Evolutionary conservation across 2,113 vertebrate genomes (phyloP).

Genomic region (Passerina amoena): DNA sequence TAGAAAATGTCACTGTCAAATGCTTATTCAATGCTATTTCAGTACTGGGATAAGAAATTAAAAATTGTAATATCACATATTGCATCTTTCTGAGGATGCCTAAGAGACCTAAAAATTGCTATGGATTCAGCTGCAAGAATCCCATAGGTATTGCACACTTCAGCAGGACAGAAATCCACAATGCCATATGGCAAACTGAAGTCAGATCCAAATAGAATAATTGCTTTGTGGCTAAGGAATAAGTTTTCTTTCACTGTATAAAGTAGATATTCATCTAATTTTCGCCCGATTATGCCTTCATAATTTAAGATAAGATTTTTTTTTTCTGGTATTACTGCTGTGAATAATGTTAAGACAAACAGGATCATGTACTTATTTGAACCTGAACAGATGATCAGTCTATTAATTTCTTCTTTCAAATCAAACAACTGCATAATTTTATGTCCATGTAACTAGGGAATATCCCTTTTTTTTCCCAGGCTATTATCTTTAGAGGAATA

Average conservation of each 20-base stretch:
- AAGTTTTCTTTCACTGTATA: neutral
- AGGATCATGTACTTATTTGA: neutral
- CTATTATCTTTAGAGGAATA: neutral
- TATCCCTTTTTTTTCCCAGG: neutral
- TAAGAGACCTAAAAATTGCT: neutral
- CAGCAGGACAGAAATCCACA: neutral
- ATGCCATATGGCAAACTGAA: neutral
- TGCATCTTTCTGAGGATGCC: neutral
- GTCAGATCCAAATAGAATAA: neutral
- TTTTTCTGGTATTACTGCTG: neutral
- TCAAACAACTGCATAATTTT: neutral
- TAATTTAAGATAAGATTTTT: neutral
- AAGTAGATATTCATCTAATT: neutral
- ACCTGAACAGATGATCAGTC: neutral
- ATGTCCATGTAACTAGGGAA: neutral
- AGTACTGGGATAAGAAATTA: neutral
- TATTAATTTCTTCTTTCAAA: neutral
- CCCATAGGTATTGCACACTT: neutral
- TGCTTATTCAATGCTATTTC: neutral
- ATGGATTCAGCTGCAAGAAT: neutral
- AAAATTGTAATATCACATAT: neutral
- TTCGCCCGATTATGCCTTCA: neutral
- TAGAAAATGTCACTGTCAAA: neutral
- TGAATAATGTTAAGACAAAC: neutral
- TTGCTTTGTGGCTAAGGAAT: neutral